Percentiles rank a stretch among this genome's conserved stretches.
Conservation (phyloP, 2,797 vertebrate genomes). For the Falco novaeseelandiae region DNA sequence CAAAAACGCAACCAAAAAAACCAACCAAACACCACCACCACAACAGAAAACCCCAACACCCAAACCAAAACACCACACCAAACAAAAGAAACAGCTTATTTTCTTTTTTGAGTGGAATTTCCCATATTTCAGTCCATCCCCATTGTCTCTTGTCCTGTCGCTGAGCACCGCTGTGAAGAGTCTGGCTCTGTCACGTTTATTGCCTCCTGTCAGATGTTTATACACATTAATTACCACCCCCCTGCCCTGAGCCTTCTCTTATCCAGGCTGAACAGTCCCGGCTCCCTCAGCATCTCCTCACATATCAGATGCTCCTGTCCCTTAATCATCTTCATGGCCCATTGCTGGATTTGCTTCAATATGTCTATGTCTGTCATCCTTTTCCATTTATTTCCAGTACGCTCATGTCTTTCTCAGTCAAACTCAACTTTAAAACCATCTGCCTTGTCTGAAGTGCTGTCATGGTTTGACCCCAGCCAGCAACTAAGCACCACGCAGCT, state of each 20-base stretch:
- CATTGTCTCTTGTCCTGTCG: not conserved
- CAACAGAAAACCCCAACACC: not conserved
- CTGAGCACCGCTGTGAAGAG: not conserved
- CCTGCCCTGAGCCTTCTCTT: not conserved
- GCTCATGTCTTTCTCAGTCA: not conserved
- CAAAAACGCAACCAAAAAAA: not conserved
- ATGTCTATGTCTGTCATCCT: not conserved
- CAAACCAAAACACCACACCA: not conserved
- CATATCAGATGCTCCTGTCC: not conserved
- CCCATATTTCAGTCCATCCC: accelerated
- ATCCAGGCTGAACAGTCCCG: not conserved
- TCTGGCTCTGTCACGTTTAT: accelerated
- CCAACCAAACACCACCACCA: no score
- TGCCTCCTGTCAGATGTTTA: not conserved
- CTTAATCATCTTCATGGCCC: not conserved
- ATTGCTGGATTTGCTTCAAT: accelerated
- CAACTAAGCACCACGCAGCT: no score
- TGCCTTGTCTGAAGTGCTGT: not conserved
- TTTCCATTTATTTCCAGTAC: not conserved
- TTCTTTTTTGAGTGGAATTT: not conserved
- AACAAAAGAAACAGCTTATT: not conserved
- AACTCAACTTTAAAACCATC: not conserved
- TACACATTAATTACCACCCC: not conserved
- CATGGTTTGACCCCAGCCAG: no score
- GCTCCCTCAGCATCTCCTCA: no score